Base-by-base conservation (phyloP, 2,797 vertebrate genomes). In the Uromys caudimaculatus region DNA sequence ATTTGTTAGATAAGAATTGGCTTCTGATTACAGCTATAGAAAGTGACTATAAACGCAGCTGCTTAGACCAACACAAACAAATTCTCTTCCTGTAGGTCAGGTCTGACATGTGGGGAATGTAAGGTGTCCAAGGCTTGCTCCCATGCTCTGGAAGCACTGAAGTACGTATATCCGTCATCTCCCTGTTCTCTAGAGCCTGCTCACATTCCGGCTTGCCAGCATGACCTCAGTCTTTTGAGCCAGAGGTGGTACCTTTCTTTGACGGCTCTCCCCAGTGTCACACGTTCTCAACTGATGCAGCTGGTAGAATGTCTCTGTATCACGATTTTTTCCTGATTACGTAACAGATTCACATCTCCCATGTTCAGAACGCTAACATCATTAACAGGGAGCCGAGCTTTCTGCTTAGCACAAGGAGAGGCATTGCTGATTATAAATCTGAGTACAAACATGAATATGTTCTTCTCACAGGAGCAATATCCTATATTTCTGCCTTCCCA, bases 1-100 rank as follows among this genome's bases (percentile, higher is more conserved):
- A 1, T 44, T 52, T 44, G 6, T 6, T 3, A 32, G 2, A 14
- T 38, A 1, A 77, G 0, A 38, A 35, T 21, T 44, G 8, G 17
- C 86, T 93, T 82, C 58, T 32, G 35, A 3, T 0, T 75, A 76
- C 3, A 58, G 41, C 6, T 78, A 10, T n/a, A 82, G 76, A 7
- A 52, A 64, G 56, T 76, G 24, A 24, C n/a, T 58, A 41, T 35
- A 87, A 58, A 62, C 21, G 47, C 38, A 54, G 23, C 8, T 38
- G 35, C 79, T 84, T 73, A 73, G 93, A 81, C 50, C n/a, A 88
- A 77, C 35, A 83, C 23, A 56, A 7, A 24, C 44, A 54, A 62
- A 3, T 79, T 78, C 9, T 13, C 21, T 69, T 73, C 91, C 16
- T 8, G 1, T n/a, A 50, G 67, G 47, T 84, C 75, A 10, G 82